Base-by-base conservation (phyloP, 2,888 invertebrate genomes). In the Alcis repandata region DNA sequence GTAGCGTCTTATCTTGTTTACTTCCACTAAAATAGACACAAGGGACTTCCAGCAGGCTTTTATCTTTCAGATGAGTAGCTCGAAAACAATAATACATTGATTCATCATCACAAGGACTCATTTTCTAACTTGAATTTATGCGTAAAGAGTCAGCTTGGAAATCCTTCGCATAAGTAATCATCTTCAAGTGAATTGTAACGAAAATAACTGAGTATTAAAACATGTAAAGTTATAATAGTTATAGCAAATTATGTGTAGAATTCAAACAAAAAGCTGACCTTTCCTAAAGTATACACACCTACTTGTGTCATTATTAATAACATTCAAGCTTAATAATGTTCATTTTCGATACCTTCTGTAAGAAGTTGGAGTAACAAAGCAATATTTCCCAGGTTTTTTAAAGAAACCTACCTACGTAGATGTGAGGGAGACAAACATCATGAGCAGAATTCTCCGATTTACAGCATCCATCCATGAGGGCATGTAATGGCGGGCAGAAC, bases 401-500 rank as follows among this genome's bases (percentile, higher is more conserved):
- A 46, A 22, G 3, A 10, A 4, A 19, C 11, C 32, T 2, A 19
- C 11, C 32, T 33, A 36, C n/a, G 6, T 20, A 20, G 7, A 6
- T 40, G 38, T 10, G 2, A 22, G n/a, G 2, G 4, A 53, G 27
- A 38, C 10, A 20, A 40, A 38, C 20, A 46, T 20, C 22, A 49
- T 33, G 15, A 49, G 48, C 15, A 43, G 56, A 54, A 48, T 40
- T 58, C 57, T 66, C 66, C 68, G 69, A 70, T 70, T 65, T 69
- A 69, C 68, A 62, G 48, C 67, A 63, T 59, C 17, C 54, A 57
- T 56, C 41, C 65, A 73, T 74, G 70, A 68, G 75, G 89, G 89
- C 79, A 74, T 70, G 78, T 84, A 82, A 82, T 82, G 80, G 82
- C 78, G 78, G 78, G 76, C 59, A 67, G 75, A 73, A 72, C 82